phyloP scores from a whole-genome alignment of 2,113 vertebrate species.

The Cyprinodon brontotheroides region DNA sequence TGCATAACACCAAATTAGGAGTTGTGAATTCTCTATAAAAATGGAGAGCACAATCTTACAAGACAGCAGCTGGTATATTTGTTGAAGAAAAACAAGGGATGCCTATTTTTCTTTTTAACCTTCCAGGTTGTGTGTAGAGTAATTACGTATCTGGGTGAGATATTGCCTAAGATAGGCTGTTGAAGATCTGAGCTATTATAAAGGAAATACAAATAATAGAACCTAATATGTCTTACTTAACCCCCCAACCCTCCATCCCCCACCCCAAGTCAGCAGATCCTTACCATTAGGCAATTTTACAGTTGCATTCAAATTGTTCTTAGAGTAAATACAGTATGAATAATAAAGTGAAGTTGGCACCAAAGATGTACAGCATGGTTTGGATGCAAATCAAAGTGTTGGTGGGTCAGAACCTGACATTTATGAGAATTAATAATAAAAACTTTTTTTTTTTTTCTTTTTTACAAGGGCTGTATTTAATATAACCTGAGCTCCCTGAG shows the following conservation, averaged over 20 bases:
- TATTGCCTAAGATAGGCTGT: constrained; percentile 56
- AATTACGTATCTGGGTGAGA: constrained; percentile 46
- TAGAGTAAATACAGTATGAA: constrained; percentile 38
- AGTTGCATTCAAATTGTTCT: constrained; percentile 42
- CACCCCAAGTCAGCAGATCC: constrained; percentile 21
- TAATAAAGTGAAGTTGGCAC: constrained; percentile 38
- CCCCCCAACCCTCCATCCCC: constrained; percentile 17
- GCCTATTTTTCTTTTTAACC: constrained; percentile 18
- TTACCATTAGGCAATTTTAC: constrained; percentile 18
- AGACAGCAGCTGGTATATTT: constrained; percentile 34
- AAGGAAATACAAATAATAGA: constrained; percentile 54
- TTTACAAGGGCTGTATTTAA: neutral
- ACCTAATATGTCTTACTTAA: constrained; percentile 41
- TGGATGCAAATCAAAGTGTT: constrained; percentile 23
- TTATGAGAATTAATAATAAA: constrained; percentile 29
- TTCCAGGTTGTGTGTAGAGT: constrained; percentile 55
- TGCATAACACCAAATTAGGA: constrained; percentile 17
- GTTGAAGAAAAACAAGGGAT: neutral
- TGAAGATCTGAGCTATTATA: constrained; percentile 61
- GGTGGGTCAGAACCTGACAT: constrained; percentile 25
- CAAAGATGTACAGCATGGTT: neutral
- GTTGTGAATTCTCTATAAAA: constrained; percentile 34
- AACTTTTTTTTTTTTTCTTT: constrained; percentile 4
- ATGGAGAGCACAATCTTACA: constrained; percentile 16
- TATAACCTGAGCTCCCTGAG: constrained; percentile 16